Evolutionary conservation across 2,113 vertebrate genomes (phyloP), one percentile per base, ranked within the genome.

Genomic region (Cinclus mexicanus): DNA sequence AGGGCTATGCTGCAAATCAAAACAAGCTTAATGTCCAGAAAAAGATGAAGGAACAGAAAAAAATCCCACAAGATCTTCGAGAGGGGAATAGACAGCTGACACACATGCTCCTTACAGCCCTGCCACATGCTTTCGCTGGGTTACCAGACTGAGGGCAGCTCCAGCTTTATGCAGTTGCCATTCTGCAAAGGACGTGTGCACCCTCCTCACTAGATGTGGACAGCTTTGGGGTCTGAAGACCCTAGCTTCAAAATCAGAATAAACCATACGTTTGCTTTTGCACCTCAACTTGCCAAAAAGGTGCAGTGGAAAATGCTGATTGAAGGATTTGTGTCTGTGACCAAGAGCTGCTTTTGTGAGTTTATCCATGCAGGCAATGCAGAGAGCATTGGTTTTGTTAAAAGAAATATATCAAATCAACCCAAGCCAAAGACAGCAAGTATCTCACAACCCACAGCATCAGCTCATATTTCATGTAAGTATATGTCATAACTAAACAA

Each of bases 241-340:
- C 33, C 61, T 8, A 57, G 50, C 44, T 80, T 80, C 1, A 4
- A 79, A 75, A 50, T 12, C 28, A 37, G 16, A 80, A 47, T 16
- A 83, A 76, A 25, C 26, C 13, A n/a, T 20, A 42, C 15, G 42
- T 39, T 42, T 59, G n/a, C 65, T 35, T 50, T 77, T 63, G 46
- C 37, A 89, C 57, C 50, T 55, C 69, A 59, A 42, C 56, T 77
- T 89, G 75, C 46, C 44, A 76, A 69, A 55, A 65, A 84, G 21
- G 11, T 72, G 4, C 28, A 53, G 28, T 42, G 74, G 42, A 71
- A 35, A 56, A 80, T 23, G 5, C 7, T 0, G 0, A 53, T 0
- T 31, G 24, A 90, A 86, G 29, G 2, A 50, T 68, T 74, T 61
- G 33, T 33, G 31, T 39, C 25, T 29, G 25, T 5, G 57, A 49